phyloP scores from a whole-genome alignment of 2,113 vertebrate species.

The Vimba vimba region DNA sequence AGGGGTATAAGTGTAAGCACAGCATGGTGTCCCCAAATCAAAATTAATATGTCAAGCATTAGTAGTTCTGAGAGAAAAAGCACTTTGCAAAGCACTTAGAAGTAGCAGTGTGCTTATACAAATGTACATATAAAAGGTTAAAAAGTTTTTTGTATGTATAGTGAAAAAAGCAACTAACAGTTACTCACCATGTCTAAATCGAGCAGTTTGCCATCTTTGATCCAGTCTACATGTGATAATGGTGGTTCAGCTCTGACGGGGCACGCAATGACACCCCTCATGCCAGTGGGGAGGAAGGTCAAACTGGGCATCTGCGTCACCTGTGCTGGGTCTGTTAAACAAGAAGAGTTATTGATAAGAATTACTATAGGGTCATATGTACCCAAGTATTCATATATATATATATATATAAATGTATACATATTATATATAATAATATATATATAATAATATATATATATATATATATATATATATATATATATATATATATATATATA shows the following conservation, averaged over 20 bases:
- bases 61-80: not conserved
- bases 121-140: not conserved
- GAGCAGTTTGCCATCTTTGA: slow-evolving; percentile 82
- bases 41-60: slow-evolving; percentile 20
- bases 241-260: slow-evolving; percentile 83
- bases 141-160: not conserved
- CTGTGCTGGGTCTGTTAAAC: slow-evolving; percentile 82
- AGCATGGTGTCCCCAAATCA: not conserved
- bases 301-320: slow-evolving; percentile 81
- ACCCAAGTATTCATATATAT: too few species aligned
- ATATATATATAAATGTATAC: too few species aligned
- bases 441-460: too few species aligned
- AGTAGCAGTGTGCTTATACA: not conserved
- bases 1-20: not conserved
- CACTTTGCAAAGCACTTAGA: slow-evolving; percentile 13
- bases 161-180: not conserved
- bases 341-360: not conserved
- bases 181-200: slow-evolving; percentile 83
- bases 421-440: too few species aligned
- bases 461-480: too few species aligned
- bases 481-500: too few species aligned
- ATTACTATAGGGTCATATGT: not conserved
- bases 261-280: slow-evolving; percentile 84
- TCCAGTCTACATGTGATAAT: slow-evolving; percentile 86
- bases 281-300: slow-evolving; percentile 86